A percentile compares a stretch with the other conserved stretches of the same genome.
These are phyloP conservation scores for Rhegmatorhina hoffmannsi DNA, from an alignment of 2,113 vertebrate genomes.

Conservation along the genomic window DNA sequence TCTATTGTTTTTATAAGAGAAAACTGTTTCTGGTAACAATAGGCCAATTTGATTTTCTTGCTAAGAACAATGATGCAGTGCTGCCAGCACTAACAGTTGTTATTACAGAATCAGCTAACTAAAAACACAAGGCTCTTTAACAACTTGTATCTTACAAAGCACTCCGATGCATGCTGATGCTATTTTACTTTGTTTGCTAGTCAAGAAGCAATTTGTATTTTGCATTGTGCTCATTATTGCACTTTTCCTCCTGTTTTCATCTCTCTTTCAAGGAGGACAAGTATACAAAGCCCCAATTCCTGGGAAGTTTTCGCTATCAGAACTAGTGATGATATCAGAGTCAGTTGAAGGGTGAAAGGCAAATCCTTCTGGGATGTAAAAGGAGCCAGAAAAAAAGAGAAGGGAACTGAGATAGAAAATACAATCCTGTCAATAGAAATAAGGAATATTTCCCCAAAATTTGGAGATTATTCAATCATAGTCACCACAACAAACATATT, in stretches of 20 bases:
- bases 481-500: neutral
- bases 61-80: constrained; percentile 44
- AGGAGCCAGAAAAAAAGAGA: neutral
- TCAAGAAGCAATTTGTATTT: constrained; percentile 33
- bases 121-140: constrained; percentile 52
- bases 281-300: neutral
- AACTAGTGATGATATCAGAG: neutral
- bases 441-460: neutral
- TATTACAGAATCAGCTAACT: constrained; percentile 60
- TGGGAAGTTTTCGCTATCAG: neutral
- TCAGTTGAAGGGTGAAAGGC: neutral
- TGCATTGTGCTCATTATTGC: constrained; percentile 33
- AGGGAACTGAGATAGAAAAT: neutral
- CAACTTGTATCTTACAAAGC: neutral
- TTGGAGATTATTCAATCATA: neutral
- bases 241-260: neutral
- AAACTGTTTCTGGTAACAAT: constrained; percentile 63
- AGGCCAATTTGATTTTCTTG: constrained; percentile 42
- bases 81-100: constrained; percentile 60
- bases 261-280: neutral
- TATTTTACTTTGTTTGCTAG: constrained; percentile 30
- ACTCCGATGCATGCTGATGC: neutral
- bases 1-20: constrained; percentile 35
- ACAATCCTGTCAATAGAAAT: neutral
- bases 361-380: neutral